Evolutionary conservation across 2,888 invertebrate genomes (phyloP).

Genomic region (Acrobeloides nanus): DNA sequence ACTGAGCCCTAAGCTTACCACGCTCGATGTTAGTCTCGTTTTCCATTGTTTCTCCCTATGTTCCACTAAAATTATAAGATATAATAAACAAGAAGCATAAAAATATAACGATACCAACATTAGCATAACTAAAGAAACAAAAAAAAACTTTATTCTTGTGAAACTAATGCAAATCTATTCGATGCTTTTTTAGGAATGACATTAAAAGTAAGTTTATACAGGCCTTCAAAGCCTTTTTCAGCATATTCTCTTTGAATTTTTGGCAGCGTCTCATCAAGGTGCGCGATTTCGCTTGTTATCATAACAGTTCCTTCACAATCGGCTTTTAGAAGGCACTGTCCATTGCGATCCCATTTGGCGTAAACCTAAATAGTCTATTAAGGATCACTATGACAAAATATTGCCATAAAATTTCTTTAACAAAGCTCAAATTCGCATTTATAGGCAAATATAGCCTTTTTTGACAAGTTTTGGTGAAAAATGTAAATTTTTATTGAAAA

Average conservation of each 20-base stretch:
- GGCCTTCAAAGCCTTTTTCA: slow-evolving; percentile 13
- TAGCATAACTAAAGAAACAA: not conserved
- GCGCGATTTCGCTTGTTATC: slow-evolving; percentile 41
- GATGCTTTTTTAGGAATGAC: slow-evolving; percentile 27
- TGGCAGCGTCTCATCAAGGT: slow-evolving; percentile 24
- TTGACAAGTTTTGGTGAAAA: no score
- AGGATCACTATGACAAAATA: no score
- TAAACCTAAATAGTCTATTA: slow-evolving; percentile 24
- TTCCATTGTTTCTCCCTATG: not conserved
- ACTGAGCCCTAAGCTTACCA: slow-evolving; percentile 4
- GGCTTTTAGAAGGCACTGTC: slow-evolving; percentile 38
- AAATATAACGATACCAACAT: not conserved
- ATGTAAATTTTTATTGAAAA: no score
- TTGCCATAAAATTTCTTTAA: no score
- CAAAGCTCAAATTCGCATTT: no score
- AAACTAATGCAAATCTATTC: slow-evolving; percentile 23
- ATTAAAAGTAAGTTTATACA: slow-evolving; percentile 30
- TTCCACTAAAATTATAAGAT: not conserved
- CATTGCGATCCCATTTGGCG: slow-evolving; percentile 25
- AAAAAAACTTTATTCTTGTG: slow-evolving; percentile 16
- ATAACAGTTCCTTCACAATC: slow-evolving; percentile 49
- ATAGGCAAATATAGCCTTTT: no score
- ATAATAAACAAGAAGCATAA: not conserved
- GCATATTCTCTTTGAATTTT: slow-evolving; percentile 17
- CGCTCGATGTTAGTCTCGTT: slow-evolving; percentile 5